Conservation (phyloP, 1,140 invertebrate species). For the Camponotus vicinus region DNA sequence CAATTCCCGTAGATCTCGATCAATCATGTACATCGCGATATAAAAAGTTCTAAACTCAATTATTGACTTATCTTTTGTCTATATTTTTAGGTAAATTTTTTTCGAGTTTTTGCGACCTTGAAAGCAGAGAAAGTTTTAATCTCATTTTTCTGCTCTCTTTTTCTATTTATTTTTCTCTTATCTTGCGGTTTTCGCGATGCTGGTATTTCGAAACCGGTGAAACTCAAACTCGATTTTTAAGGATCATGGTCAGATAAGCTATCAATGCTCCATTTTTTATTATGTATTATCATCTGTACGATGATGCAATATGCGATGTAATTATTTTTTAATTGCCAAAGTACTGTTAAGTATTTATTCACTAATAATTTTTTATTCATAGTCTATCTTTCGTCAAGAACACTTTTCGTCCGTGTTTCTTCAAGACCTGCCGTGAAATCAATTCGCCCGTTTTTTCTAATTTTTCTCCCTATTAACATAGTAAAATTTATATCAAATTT, state of each 20-base stretch:
- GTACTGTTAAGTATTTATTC: constrained; percentile 16
- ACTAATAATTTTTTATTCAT: constrained; percentile 5
- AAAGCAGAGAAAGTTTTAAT: constrained; percentile 3
- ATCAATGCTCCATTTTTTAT: neutral
- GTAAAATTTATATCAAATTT: neutral
- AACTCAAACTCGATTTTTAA: neutral
- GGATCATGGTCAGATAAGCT: neutral
- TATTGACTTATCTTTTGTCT: neutral
- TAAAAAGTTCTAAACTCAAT: neutral
- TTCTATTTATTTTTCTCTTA: constrained; percentile 30
- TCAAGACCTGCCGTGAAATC: neutral
- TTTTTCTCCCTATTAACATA: neutral
- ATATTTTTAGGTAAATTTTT: constrained; percentile 1
- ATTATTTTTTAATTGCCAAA: constrained; percentile 7
- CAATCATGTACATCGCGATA: neutral
- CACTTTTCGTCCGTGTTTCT: neutral
- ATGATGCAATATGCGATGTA: neutral
- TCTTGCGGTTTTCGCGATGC: constrained; percentile 31
- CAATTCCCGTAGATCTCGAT: neutral
- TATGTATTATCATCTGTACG: neutral
- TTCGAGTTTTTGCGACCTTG: constrained; percentile 24
- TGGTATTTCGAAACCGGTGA: constrained; percentile 24
- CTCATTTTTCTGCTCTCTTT: constrained; percentile 9
- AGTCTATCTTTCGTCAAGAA: constrained; percentile 14
- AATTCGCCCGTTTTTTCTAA: neutral